A percentile compares a stretch with the other conserved stretches of the same genome.
These are phyloP conservation scores for fruit fly (Drosophila melanogaster) DNA, from an alignment of 1,140 invertebrate genomes.

Conservation along the genomic window DNA sequence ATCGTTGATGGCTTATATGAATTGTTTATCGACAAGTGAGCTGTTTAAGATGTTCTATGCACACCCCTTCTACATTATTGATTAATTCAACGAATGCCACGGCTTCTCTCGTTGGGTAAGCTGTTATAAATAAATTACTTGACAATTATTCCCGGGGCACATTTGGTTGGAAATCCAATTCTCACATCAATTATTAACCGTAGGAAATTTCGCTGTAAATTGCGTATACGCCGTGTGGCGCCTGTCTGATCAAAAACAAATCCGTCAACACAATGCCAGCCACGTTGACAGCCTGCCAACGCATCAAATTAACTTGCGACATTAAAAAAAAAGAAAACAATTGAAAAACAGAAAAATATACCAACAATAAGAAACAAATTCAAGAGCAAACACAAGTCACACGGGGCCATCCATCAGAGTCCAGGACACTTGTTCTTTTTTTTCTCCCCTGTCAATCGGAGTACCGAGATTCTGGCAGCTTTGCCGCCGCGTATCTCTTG, in stretches of 20 bases:
- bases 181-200: slow-evolving; percentile 45
- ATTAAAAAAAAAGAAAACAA: slow-evolving; percentile 3
- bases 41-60: not conserved
- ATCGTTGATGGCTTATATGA: not conserved
- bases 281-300: slow-evolving; percentile 34
- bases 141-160: slow-evolving; percentile 34
- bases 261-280: slow-evolving; percentile 59
- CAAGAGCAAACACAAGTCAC: slow-evolving; percentile 54
- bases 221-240: slow-evolving; percentile 47
- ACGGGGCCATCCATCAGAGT: slow-evolving; percentile 62
- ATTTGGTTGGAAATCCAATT: slow-evolving; percentile 20
- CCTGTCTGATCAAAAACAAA: slow-evolving; percentile 63
- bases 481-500: slow-evolving; percentile 6
- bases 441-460: slow-evolving; percentile 31
- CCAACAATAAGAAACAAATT: slow-evolving; percentile 22
- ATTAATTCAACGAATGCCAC: slow-evolving; percentile 6
- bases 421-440: slow-evolving; percentile 54
- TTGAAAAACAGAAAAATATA: slow-evolving; percentile 8
- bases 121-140: slow-evolving; percentile 27
- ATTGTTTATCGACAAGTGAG: not conserved
- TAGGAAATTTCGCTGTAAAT: slow-evolving; percentile 35
- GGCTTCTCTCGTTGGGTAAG: slow-evolving; percentile 1
- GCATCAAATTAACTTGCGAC: slow-evolving; percentile 59
- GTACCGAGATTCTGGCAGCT: slow-evolving; percentile 3
- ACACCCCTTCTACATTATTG: slow-evolving; percentile 9